phyloP scores from a whole-genome alignment of 1,140 invertebrate genomes.

The Anoplophora glabripennis region DNA sequence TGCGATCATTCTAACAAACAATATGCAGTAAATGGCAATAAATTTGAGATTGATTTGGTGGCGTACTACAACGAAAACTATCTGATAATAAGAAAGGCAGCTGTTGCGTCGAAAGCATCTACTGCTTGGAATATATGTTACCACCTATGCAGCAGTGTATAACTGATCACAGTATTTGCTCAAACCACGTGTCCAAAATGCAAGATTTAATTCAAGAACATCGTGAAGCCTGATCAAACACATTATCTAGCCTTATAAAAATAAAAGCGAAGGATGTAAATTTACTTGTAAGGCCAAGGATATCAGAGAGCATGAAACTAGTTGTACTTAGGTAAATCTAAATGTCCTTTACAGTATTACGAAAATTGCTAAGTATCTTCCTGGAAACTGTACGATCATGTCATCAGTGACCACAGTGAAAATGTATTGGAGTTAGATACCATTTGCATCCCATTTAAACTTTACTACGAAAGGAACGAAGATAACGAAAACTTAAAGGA shows the following conservation, averaged over 20 bases:
- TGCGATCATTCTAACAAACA: slow-evolving; percentile 20
- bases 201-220: slow-evolving; percentile 64
- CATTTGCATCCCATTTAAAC: slow-evolving; percentile 20
- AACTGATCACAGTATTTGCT: slow-evolving; percentile 73
- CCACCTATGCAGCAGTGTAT: slow-evolving; percentile 74
- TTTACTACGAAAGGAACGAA: background rate
- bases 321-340: slow-evolving; percentile 18
- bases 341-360: slow-evolving; percentile 24
- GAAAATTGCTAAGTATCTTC: slow-evolving; percentile 12
- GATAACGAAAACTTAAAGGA: background rate
- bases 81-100: slow-evolving; percentile 7
- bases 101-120: slow-evolving; percentile 60
- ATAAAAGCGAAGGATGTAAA: slow-evolving; percentile 11
- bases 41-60: slow-evolving; percentile 28
- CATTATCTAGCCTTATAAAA: slow-evolving; percentile 27
- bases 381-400: slow-evolving; percentile 19
- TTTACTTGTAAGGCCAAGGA: slow-evolving; percentile 14
- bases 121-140: slow-evolving; percentile 66
- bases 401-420: slow-evolving; percentile 22
- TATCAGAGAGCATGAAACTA: slow-evolving; percentile 26
- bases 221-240: slow-evolving; percentile 58
- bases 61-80: slow-evolving; percentile 23
- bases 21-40: slow-evolving; percentile 17
- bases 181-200: slow-evolving; percentile 70
- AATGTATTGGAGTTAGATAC: slow-evolving; percentile 21